These are phyloP conservation scores for Oegoconia quadripuncta DNA, from an alignment of 2,888 invertebrate species.

Conservation along the genomic window DNA sequence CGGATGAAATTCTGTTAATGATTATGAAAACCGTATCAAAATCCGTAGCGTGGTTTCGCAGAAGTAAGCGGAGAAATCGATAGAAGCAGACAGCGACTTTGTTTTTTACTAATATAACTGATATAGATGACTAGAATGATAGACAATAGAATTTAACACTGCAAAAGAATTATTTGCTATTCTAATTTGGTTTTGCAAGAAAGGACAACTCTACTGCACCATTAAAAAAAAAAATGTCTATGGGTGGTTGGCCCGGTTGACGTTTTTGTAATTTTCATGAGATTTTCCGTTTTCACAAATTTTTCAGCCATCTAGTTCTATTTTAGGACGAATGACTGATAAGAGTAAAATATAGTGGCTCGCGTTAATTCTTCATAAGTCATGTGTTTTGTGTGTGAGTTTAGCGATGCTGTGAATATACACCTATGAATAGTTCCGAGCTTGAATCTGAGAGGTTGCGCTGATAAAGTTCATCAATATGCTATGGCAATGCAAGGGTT, in stretches of 20 bases:
- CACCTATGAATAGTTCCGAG: slow-evolving; percentile 43
- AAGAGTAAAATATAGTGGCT: slow-evolving; percentile 49
- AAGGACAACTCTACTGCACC: neutral
- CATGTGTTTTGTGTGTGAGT: slow-evolving; percentile 40
- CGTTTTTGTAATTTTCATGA: slow-evolving; percentile 50
- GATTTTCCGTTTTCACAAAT: slow-evolving; percentile 54
- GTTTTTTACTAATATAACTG: too few species aligned
- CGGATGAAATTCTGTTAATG: too few species aligned
- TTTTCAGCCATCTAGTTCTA: slow-evolving; percentile 65
- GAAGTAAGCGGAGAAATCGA: too few species aligned
- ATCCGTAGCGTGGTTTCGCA: too few species aligned
- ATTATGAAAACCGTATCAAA: too few species aligned
- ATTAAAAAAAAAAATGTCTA: slow-evolving; percentile 22
- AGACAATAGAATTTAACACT: too few species aligned
- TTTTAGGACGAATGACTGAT: slow-evolving; percentile 74
- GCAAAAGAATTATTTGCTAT: too few species aligned
- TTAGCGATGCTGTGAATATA: slow-evolving; percentile 38
- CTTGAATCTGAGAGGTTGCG: slow-evolving; percentile 34
- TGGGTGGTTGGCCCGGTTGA: slow-evolving; percentile 41
- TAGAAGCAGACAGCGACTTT: too few species aligned
- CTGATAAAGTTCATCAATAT: slow-evolving; percentile 50
- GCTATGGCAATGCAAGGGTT: slow-evolving; percentile 66
- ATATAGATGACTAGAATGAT: too few species aligned
- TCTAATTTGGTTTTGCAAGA: too few species aligned
- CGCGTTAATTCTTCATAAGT: slow-evolving; percentile 37